Base-by-base conservation (phyloP, 2,888 invertebrate species). In the Noctua janthina region DNA sequence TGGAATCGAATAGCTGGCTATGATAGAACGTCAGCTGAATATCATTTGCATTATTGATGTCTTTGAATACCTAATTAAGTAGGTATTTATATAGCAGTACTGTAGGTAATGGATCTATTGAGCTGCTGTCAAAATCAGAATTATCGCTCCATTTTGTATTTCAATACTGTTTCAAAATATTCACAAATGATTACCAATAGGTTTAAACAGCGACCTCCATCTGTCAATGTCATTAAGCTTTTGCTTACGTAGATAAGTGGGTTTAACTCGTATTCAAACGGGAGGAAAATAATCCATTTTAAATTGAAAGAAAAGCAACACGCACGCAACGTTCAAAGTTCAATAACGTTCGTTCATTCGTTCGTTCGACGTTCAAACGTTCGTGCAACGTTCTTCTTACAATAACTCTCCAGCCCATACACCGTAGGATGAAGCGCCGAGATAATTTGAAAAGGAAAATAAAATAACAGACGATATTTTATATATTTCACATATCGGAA, bases 41-140 rank as follows among this genome's bases (percentile, higher is more conserved):
- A 69, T 29, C 17, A 81, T 79, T 79, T 64, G 64, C 68, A 62
- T 84, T 51, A 43, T 66, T 56, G 10, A 68, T 62, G 35, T 46
- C 17, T 78, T 39, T 69, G 62, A 29, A 67, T 59, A 43, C 46
- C n/a, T 68, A 46, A 29, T 7, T 68, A 17, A 8, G 17, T 46
- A n/a, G 20, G 20, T 39, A 66, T 35, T 35, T 62, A 29, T 62
- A 17, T 62, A 29, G 7, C 29, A 17, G 15, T 46, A n/a, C 51
- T 15, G 51, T 51, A 15, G 7, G 20, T 54, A 7, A 11, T 23
- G 23, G n/a, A 59, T 59, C 10, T 2, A 11, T n/a, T n/a, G 23
- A 56, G n/a, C 56, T 11, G 11, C 56, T 56, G 23, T 56, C 56
- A n/a, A 56, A 56, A 56, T n/a, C 2, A n/a, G 11, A 56, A 1